These are phyloP conservation scores for Karalla daura DNA, from an alignment of 2,797 vertebrate genomes.

Conservation along the genomic window DNA sequence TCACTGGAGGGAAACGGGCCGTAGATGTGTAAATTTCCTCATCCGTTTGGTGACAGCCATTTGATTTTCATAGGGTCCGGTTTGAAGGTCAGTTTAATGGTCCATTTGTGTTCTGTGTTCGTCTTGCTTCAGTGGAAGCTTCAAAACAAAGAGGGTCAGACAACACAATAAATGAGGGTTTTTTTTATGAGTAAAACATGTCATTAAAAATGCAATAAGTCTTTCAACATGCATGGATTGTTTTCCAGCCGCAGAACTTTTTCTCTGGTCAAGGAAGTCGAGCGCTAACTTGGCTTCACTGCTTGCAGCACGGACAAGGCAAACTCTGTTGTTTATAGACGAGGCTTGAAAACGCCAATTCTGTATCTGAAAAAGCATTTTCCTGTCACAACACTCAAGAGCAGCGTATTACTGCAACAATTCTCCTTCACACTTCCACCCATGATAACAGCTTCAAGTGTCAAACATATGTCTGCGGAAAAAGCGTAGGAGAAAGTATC, in stretches of 20 bases:
- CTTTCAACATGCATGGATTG: conserved; percentile 35
- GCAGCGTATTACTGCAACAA: conserved; percentile 71
- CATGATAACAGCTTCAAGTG: conserved; percentile 78
- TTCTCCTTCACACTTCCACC: conserved; percentile 79
- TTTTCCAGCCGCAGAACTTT: conserved; percentile 27
- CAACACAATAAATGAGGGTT: conserved; percentile 59
- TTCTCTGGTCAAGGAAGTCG: conserved; percentile 12
- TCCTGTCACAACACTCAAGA: conserved; percentile 73
- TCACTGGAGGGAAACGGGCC: conserved; percentile 51
- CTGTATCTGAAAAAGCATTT: conserved; percentile 63
- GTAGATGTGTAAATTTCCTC: conserved; percentile 43
- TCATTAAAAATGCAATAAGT: conserved; percentile 61
- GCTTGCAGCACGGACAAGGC: conserved; percentile 48
- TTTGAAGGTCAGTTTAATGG: conserved; percentile 83
- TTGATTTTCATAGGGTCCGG: conserved; percentile 65
- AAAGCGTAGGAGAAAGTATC: conserved; percentile 71
- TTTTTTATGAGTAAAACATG: conserved; percentile 63
- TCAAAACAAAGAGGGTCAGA: conserved; percentile 74
- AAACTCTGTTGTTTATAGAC: conserved; percentile 53
- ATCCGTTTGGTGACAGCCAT: conserved; percentile 64
- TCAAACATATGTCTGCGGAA: conserved; percentile 79
- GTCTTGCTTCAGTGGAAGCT: conserved; percentile 77
- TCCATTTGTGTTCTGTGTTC: conserved; percentile 72
- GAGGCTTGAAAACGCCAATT: conserved; percentile 67
- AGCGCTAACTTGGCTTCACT: conserved; percentile 49